These are phyloP conservation scores for Oenanthe oenanthe DNA, from an alignment of 2,113 vertebrate genomes.

Conservation along the genomic window DNA sequence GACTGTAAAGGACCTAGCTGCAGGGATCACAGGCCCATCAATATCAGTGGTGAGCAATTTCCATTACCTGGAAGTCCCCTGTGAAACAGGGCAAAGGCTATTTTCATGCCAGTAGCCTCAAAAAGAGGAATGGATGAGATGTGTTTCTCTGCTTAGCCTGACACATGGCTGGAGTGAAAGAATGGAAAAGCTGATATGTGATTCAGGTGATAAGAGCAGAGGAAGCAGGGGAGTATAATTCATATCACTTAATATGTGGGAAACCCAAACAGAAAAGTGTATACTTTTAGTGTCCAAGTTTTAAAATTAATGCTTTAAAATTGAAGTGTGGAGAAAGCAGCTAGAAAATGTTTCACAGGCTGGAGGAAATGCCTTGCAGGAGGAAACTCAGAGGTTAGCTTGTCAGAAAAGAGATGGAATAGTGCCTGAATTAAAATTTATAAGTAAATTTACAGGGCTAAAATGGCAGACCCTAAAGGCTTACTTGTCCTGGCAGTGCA, in stretches of 20 bases:
- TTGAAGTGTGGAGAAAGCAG: background rate
- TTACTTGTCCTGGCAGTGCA: background rate
- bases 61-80: background rate
- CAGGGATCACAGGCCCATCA: accelerated
- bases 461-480: background rate
- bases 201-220: background rate
- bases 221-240: background rate
- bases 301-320: background rate
- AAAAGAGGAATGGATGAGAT: background rate
- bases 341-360: background rate
- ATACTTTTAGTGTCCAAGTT: background rate
- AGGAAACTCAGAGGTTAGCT: background rate
- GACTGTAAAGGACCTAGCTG: background rate
- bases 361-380: background rate
- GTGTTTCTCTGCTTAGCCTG: background rate
- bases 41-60: background rate
- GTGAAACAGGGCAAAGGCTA: background rate
- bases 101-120: background rate
- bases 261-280: background rate
- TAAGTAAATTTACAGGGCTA: background rate
- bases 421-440: background rate
- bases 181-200: background rate
- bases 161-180: background rate
- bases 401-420: background rate
- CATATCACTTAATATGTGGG: background rate